Evolutionary conservation across 2,888 invertebrate species (phyloP).

Genomic region (Heliconius cydno): DNA sequence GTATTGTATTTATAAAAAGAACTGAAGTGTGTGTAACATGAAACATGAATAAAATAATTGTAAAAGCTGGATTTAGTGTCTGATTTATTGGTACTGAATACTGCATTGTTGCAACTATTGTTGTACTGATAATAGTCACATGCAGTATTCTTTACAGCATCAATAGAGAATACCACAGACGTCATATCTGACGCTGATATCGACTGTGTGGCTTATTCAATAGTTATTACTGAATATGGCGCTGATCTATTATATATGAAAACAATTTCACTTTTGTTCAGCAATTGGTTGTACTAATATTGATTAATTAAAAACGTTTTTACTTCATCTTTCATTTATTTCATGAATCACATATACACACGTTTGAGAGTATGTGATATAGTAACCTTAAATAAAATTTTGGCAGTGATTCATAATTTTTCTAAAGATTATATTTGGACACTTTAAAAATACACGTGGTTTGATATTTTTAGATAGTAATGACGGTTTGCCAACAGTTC

Average conservation of each 20-base stretch:
- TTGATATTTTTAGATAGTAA: conserved; percentile 47
- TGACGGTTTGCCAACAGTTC: conserved; percentile 50
- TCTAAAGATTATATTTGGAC: conserved; percentile 52
- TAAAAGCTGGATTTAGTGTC: too few relatives aligned
- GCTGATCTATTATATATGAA: background rate
- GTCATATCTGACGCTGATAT: background rate
- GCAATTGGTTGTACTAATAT: background rate
- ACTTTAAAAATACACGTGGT: conserved; percentile 44
- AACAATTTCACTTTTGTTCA: too few relatives aligned
- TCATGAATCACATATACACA: background rate
- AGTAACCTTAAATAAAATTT: conserved; percentile 52
- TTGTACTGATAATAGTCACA: too few relatives aligned
- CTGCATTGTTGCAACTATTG: too few relatives aligned
- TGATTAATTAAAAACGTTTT: background rate
- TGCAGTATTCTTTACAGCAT: too few relatives aligned
- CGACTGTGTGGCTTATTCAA: background rate
- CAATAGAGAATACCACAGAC: conserved; percentile 3
- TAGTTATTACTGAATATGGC: background rate
- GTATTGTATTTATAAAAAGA: too few relatives aligned
- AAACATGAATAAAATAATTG: too few relatives aligned
- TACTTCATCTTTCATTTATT: background rate
- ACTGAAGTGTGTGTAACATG: too few relatives aligned
- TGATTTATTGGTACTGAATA: too few relatives aligned
- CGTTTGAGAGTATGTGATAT: background rate
- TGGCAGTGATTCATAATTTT: conserved; percentile 61